These are phyloP conservation scores for Pseudomyrmex dendroicus DNA, from an alignment of 1,140 invertebrate species.

Conservation along the genomic window DNA sequence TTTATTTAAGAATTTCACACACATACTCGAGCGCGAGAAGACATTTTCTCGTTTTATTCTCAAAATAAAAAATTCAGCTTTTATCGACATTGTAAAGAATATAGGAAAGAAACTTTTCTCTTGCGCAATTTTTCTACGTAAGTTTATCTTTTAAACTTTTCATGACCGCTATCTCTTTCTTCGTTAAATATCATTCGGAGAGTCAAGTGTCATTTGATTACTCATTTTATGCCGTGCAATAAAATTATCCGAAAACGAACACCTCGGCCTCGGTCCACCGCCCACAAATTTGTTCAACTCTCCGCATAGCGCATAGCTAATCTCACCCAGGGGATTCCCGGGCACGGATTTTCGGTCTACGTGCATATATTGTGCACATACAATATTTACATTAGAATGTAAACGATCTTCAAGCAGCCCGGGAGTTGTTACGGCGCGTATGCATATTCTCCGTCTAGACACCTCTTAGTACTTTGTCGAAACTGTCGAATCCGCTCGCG, in stretches of 20 bases:
- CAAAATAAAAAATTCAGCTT: conserved; percentile 1
- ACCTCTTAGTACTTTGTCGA: conserved; percentile 33
- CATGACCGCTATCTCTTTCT: background rate
- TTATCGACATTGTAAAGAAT: background rate
- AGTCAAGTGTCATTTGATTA: conserved; percentile 19
- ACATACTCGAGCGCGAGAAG: background rate
- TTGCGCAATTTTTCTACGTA: background rate
- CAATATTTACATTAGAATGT: conserved; percentile 60
- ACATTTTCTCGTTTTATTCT: background rate
- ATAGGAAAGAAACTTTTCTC: conserved; percentile 48
- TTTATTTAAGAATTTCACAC: conserved; percentile 4
- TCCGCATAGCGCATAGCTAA: conserved; percentile 42
- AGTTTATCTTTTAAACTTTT: conserved; percentile 15
- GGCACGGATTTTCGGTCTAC: conserved; percentile 63
- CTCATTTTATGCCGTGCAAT: conserved; percentile 8
- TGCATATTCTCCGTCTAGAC: conserved; percentile 36
- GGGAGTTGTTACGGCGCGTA: conserved; percentile 33
- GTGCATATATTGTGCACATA: conserved; percentile 54
- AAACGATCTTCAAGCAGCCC: conserved; percentile 57
- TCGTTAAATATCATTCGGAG: background rate
- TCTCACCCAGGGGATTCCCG: conserved; percentile 58
- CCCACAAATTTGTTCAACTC: conserved; percentile 53
- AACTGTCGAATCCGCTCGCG: conserved; percentile 33
- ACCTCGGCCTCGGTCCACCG: background rate
- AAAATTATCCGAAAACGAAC: conserved; percentile 58